These are phyloP conservation scores for Homarus gammarus DNA, from an alignment of 2,888 invertebrate genomes.

Conservation along the genomic window DNA sequence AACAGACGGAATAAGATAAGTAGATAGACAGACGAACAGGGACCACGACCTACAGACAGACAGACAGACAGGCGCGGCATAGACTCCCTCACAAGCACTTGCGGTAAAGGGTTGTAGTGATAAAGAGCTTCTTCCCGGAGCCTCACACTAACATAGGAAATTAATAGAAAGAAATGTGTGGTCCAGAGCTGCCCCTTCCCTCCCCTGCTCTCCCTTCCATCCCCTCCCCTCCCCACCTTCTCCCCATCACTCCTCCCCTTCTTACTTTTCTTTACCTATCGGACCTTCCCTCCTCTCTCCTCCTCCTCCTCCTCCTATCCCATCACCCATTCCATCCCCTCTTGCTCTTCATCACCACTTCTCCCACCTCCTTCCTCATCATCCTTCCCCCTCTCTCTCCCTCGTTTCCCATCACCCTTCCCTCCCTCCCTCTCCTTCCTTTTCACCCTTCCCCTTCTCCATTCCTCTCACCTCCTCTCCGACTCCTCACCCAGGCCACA, in stretches of 20 bases:
- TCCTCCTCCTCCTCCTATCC: neutral
- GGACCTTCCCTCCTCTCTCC: neutral
- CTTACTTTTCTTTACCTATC: neutral
- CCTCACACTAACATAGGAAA: neutral
- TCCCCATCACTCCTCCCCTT: neutral
- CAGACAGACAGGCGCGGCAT: neutral
- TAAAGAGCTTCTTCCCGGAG: neutral
- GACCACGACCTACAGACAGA: neutral
- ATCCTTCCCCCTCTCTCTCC: neutral
- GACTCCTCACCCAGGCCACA: no score
- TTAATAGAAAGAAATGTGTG: neutral
- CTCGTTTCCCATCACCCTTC: neutral
- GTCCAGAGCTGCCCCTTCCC: neutral
- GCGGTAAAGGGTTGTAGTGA: neutral
- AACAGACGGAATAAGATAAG: constrained; percentile 12
- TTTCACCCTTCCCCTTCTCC: neutral
- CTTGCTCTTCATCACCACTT: neutral
- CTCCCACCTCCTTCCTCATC: neutral
- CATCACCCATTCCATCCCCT: neutral
- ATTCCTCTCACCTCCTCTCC: neutral
- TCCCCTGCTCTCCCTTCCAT: neutral
- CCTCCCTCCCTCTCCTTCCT: neutral
- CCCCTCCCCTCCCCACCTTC: neutral
- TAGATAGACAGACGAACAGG: neutral
- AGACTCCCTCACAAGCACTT: neutral